Evolutionary conservation across 2,113 vertebrate species (phyloP).

Genomic region (Syngnathoides biaculeatus): DNA sequence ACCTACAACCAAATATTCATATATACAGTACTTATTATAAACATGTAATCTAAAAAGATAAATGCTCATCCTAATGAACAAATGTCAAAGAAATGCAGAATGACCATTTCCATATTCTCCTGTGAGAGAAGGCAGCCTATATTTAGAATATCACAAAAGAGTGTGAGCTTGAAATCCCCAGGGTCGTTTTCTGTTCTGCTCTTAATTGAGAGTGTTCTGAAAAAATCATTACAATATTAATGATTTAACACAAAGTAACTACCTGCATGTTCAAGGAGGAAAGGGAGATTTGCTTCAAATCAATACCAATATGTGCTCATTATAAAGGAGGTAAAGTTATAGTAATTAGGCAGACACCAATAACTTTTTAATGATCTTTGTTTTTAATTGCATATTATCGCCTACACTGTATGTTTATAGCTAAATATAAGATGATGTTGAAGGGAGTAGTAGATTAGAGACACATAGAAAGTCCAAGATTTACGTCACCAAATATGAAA

Average conservation of each 20-base stretch:
- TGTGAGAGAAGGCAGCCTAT: conserved; percentile 55
- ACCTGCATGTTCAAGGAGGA: conserved; percentile 78
- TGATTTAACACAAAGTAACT: conserved; percentile 83
- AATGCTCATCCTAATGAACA: conserved; percentile 59
- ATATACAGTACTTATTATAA: neutral
- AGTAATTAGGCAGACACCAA: conserved; percentile 81
- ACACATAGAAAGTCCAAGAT: conserved; percentile 52
- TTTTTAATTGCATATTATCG: conserved; percentile 80
- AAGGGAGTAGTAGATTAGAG: conserved; percentile 61
- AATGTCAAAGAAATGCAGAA: conserved; percentile 44
- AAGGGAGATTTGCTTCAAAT: conserved; percentile 75
- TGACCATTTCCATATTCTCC: conserved; percentile 55
- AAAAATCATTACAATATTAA: conserved; percentile 83
- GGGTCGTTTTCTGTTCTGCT: conserved; percentile 75
- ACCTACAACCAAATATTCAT: neutral
- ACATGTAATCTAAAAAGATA: conserved; percentile 9
- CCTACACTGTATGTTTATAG: conserved; percentile 66
- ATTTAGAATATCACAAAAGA: conserved; percentile 73
- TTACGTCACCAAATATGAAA: conserved; percentile 38
- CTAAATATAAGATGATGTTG: conserved; percentile 75
- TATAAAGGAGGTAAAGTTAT: conserved; percentile 77
- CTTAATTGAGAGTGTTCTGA: conserved; percentile 80
- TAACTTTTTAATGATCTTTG: conserved; percentile 80
- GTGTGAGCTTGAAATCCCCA: conserved; percentile 67
- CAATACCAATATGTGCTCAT: conserved; percentile 76